Percentiles rank a stretch among this genome's conserved stretches.
These are phyloP conservation scores for Drosophila paracracens DNA, from an alignment of 2,888 invertebrate species.

Conservation along the genomic window DNA sequence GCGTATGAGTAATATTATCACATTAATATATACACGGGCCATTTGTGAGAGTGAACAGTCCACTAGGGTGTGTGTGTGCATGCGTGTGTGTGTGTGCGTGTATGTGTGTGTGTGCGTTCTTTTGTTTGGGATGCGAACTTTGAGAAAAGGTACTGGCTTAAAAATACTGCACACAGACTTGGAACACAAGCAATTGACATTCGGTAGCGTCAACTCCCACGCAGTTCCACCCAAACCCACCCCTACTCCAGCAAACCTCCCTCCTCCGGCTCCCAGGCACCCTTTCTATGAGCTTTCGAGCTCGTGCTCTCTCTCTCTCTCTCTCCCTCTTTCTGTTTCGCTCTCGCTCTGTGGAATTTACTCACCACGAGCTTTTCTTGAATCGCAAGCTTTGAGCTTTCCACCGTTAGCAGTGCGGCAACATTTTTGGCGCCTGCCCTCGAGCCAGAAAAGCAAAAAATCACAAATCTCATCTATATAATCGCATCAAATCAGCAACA, in stretches of 20 bases:
- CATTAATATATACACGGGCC: constrained; percentile 40
- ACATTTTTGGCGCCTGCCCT: constrained; percentile 69
- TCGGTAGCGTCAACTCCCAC: constrained; percentile 69
- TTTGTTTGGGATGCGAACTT: constrained; percentile 50
- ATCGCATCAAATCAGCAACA: constrained; percentile 70
- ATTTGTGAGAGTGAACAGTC: neutral
- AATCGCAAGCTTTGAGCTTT: constrained; percentile 51
- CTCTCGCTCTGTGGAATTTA: constrained; percentile 8
- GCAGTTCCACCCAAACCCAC: constrained; percentile 14
- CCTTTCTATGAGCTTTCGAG: constrained; percentile 37
- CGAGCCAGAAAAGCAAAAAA: constrained; percentile 31
- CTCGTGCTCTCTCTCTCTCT: constrained; percentile 4
- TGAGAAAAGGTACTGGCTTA: constrained; percentile 71
- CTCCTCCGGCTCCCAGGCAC: neutral
- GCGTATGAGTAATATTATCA: constrained; percentile 54
- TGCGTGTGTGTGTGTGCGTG: constrained; percentile 4
- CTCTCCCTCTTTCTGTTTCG: neutral
- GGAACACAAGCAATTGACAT: constrained; percentile 73
- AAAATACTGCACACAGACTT: constrained; percentile 62
- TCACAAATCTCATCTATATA: constrained; percentile 68
- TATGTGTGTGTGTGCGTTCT: constrained; percentile 24
- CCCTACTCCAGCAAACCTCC: neutral
- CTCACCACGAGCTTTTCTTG: constrained; percentile 68
- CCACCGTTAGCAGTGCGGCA: constrained; percentile 31
- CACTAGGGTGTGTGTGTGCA: neutral